Evolutionary conservation across 2,113 vertebrate genomes (phyloP), one percentile per base, ranked within the genome.

Genomic region (Chaenocephalus aceratus): DNA sequence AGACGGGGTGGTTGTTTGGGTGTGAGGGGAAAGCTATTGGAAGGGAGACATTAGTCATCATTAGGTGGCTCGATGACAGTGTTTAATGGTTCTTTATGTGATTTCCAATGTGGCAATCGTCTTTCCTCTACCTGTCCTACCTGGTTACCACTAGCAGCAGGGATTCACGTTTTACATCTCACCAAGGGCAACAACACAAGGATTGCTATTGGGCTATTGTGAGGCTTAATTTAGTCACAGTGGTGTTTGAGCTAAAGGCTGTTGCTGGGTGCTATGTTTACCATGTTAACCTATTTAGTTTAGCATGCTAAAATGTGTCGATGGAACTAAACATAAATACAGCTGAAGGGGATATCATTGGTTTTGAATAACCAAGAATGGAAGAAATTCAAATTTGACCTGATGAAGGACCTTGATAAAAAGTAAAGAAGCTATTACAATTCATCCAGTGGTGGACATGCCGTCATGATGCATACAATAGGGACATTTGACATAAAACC

Each of bases 21-120:
- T 60, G 13, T 46, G 30, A 56, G 61, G 14, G 52, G 56, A 75
- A 6, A 44, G 75, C 68, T 68, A 52, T 64, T 61, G 67, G 49
- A 78, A 95, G 92, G 93, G 94, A 96, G 95, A 95, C 96, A 98
- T 98, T 97, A 97, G 96, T 97, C 96, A 97, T 98, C 97, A 97
- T 98, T 98, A 97, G 95, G 93, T 18, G 95, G 94, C 94, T 92
- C 93, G 95, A 92, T 96, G 96, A 97, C 95, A 89, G 94, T 94
- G 93, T 95, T 95, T 96, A 97, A 97, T 96, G 96, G 95, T 95
- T 97, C 94, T 95, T 94, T 95, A 93, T 94, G 96, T 61, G 81
- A 96, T 94, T 96, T 96, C 95, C 95, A 97, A 96, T 71, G 95
- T 94, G 94, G 95, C 96, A 96, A 96, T 96, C 86, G 95, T 96